Base-by-base conservation (phyloP, 2,113 vertebrate species). In the Coturnix japonica region DNA sequence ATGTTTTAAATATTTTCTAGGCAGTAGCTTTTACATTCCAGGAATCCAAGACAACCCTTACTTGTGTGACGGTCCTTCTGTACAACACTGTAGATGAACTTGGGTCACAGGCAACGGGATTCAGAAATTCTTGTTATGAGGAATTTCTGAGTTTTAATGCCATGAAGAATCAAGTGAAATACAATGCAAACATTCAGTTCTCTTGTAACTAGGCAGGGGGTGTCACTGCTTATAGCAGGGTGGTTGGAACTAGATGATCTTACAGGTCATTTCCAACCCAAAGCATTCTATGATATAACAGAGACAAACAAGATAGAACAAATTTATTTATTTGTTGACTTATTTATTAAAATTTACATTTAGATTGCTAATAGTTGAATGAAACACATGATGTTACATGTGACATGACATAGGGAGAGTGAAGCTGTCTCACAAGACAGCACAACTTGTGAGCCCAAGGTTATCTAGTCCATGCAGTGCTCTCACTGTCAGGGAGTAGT, bases 381-480 rank as follows among this genome's bases (percentile, higher is more conserved):
- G 8, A 7, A 78, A 63, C 5, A 18, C 11, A 10, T 59, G 18
- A 6, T 39, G 3, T 46, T 46, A 43, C 18, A 5, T 43, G 11
- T 43, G 15, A 22, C 7, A 33, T 10, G 13, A 44, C 20, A 57
- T 3, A 33, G 21, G 4, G 51, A 71, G 25, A 76, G 5, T 11
- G 23, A 12, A 9, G 22, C 6, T 61, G 7, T 6, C 35, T 7
- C 61, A 25, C 22, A 8, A 20, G 8, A 78, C 7, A 23, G 4
- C 18, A 26, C 7, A 44, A 39, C 6, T 33, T 39, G 20, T 31
- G 4, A 33, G 4, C 11, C 9, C 20, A 59, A 64, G 11, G 4
- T 12, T 22, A 28, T 2, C 5, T 13, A 22, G 1, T 7, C 13
- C 6, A 8, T 22, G 7, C 17, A 78, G 13, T 13, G 1, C 4